Base-by-base conservation (phyloP, 2,797 vertebrate genomes). In the Hirundo rustica region DNA sequence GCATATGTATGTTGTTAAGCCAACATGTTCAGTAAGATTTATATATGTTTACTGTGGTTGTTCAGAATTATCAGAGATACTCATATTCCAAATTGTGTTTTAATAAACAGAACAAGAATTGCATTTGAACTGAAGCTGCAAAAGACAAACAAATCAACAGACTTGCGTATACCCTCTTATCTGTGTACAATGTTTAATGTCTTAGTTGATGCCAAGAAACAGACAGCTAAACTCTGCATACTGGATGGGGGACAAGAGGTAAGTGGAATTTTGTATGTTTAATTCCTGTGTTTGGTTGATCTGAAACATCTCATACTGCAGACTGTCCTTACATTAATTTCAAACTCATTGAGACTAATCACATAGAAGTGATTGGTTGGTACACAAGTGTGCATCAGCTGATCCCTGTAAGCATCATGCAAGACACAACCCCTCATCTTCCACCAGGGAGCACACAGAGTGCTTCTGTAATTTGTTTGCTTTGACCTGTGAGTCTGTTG, bases 111-210 rank as follows among this genome's bases (percentile, higher is more conserved):
- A 98, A 99, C 99, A 96, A 99, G 99, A 98, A 95, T 98, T 75
- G 98, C 99, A 6, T 99, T 99, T 96, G 99, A 99, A 94, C 93
- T 98, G 88, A 99, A 99, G 94, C 98, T 99, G 95, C 99, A 99
- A 86, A 99, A 99, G 97, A 98, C 98, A 53, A 98, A 94, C 96
- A 99, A 98, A 97, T 98, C 99, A 7, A 99, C 98, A 11, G 99
- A 99, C 70, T 97, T 98, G 97, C 98, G 99, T 96, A 98, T 99
- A 42, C 98, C 99, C 25, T 94, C 98, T 68, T 98, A 98, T 6
- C 95, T 99, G 87, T 99, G 99, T 95, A 99, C 99, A 16, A 99
- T 99, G 99, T 99, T 99, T 97, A 99, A 99, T 20, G 98, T 99
- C 38, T 96, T 99, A 92, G 98, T 98, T 6, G 98, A 98, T 54